Conservation (phyloP, 2,888 invertebrate genomes). For the Bursaphelenchus okinawaensis region DNA sequence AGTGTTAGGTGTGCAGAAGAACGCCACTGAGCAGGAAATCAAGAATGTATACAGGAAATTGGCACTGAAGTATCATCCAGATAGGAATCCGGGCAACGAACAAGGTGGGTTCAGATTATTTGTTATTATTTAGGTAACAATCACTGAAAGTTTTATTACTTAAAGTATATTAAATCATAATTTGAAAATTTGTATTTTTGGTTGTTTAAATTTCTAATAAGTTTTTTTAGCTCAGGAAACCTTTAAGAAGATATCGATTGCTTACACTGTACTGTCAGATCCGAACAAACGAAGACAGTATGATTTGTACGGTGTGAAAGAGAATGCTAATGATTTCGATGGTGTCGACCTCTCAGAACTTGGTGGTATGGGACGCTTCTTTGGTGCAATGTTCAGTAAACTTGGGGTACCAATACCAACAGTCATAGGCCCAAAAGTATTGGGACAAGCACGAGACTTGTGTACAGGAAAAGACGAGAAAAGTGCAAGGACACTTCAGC, state of each 20-base stretch:
- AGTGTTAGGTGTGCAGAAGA: slow-evolving; percentile 53
- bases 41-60: slow-evolving; percentile 56
- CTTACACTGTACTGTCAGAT: slow-evolving; percentile 57
- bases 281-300: slow-evolving; percentile 58
- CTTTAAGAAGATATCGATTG: slow-evolving; percentile 57
- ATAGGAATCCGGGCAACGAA: slow-evolving; percentile 52
- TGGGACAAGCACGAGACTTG: slow-evolving; percentile 51
- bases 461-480: slow-evolving; percentile 32
- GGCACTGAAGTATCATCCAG: slow-evolving; percentile 42
- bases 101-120: too few relatives aligned
- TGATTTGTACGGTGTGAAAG: slow-evolving; percentile 54
- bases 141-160: too few relatives aligned
- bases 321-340: slow-evolving; percentile 51
- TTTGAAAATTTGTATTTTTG: neutral
- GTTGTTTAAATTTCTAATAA: neutral
- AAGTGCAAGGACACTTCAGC: slow-evolving; percentile 30
- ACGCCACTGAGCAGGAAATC: slow-evolving; percentile 55
- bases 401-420: slow-evolving; percentile 58
- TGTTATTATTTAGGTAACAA: too few relatives aligned
- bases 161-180: neutral
- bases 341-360: slow-evolving; percentile 57
- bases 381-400: slow-evolving; percentile 57
- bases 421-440: slow-evolving; percentile 54
- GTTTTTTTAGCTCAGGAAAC: slow-evolving; percentile 48
- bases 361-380: slow-evolving; percentile 54